phyloP scores from a whole-genome alignment of 2,888 invertebrate genomes.

The Lasioglossum oenotherae region DNA sequence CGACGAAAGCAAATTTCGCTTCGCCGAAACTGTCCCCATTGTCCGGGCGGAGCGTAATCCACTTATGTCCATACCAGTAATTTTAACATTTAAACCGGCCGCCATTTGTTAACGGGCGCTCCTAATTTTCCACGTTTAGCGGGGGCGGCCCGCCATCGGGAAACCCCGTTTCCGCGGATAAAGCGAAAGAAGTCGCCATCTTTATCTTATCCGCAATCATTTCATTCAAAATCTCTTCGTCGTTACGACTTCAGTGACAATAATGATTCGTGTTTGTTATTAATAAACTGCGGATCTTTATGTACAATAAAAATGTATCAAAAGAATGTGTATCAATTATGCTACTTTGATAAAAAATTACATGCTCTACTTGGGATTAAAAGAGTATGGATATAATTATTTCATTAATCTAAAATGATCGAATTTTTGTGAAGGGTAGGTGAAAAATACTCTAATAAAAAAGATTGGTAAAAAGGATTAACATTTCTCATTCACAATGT shows the following conservation, averaged over 20 bases:
- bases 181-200: slow-evolving; percentile 9
- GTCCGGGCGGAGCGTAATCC: slow-evolving; percentile 13
- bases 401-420: too few relatives aligned
- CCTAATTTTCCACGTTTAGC: slow-evolving; percentile 44
- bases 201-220: not conserved
- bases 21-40: slow-evolving; percentile 20
- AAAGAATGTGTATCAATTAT: too few relatives aligned
- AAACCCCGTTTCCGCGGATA: not conserved
- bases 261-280: not conserved
- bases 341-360: too few relatives aligned
- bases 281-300: too few relatives aligned
- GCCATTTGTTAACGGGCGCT: slow-evolving; percentile 45
- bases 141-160: slow-evolving; percentile 5
- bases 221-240: not conserved
- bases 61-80: slow-evolving; percentile 39
- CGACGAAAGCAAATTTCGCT: slow-evolving; percentile 42
- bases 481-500: too few relatives aligned
- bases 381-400: too few relatives aligned
- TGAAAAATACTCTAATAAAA: too few relatives aligned
- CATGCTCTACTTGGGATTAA: too few relatives aligned
- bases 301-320: too few relatives aligned
- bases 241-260: not conserved
- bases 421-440: too few relatives aligned
- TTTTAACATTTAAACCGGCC: slow-evolving; percentile 56
- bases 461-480: too few relatives aligned